A percentile compares a stretch with the other conserved stretches of the same genome.
phyloP scores from a whole-genome alignment of 2,113 vertebrate genomes.

The Cebus imitator region DNA sequence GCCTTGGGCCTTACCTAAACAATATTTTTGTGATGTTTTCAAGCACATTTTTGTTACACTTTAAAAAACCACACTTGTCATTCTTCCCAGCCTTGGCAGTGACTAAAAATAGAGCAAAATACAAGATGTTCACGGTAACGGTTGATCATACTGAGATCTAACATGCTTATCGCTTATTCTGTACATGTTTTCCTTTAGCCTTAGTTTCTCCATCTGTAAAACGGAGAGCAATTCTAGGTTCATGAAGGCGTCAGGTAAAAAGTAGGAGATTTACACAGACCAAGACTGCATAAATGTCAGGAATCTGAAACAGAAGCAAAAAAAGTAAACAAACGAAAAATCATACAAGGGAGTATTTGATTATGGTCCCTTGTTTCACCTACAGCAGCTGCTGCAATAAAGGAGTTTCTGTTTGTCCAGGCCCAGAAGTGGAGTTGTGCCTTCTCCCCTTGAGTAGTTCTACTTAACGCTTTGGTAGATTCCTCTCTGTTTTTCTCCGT shows the following conservation, averaged over 20 bases:
- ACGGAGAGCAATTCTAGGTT: not conserved
- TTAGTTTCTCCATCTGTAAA: slow-evolving; percentile 19
- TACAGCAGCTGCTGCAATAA: not conserved
- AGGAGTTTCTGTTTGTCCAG: not conserved
- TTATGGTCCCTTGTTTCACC: not conserved
- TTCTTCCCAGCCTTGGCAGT: slow-evolving; percentile 34
- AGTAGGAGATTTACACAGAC: not conserved
- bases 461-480: not conserved
- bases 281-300: not conserved
- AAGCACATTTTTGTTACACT: slow-evolving; percentile 40
- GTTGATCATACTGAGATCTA: not conserved
- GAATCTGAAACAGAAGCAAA: slow-evolving; percentile 4
- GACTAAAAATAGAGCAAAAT: slow-evolving; percentile 23
- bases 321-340: not conserved
- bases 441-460: not conserved
- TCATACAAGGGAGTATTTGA: not conserved
- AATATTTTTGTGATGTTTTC: slow-evolving; percentile 1
- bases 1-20: slow-evolving; percentile 20
- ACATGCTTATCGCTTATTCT: not conserved
- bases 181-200: not conserved
- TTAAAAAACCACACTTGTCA: slow-evolving; percentile 19
- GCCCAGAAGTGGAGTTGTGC: not conserved
- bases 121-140: not conserved
- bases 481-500: slow-evolving; percentile 6
- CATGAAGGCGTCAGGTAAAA: not conserved